phyloP scores from a whole-genome alignment of 2,888 invertebrate genomes.

The Cheilosia urbana region DNA sequence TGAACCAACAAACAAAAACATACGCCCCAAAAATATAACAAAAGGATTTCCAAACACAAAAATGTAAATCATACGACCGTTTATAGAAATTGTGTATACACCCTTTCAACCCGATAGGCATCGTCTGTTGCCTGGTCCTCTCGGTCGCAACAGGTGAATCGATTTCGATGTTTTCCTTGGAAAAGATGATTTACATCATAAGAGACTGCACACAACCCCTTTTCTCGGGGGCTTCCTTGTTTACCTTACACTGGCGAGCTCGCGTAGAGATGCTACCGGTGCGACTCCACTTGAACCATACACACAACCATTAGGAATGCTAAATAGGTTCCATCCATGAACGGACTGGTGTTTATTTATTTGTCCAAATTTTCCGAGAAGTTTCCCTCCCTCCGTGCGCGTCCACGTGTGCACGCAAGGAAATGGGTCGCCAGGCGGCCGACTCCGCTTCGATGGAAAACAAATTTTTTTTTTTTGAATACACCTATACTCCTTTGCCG shows the following conservation, averaged over 20 bases:
- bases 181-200: constrained; percentile 69
- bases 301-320: constrained; percentile 65
- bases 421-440: constrained; percentile 56
- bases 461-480: constrained; percentile 20
- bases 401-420: constrained; percentile 43
- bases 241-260: constrained; percentile 26
- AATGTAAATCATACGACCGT: constrained; percentile 44
- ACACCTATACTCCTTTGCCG: not conserved
- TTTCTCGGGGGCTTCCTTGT: constrained; percentile 60
- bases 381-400: constrained; percentile 15
- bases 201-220: constrained; percentile 43
- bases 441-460: constrained; percentile 55
- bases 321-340: constrained; percentile 64
- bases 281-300: constrained; percentile 11
- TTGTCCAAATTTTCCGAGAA: constrained; percentile 67
- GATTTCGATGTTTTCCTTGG: constrained; percentile 32
- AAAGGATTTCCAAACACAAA: constrained; percentile 55
- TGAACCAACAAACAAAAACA: constrained; percentile 50
- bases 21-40: constrained; percentile 27
- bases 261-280: not conserved
- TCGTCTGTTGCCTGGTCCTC: constrained; percentile 33
- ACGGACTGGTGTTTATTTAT: constrained; percentile 54
- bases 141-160: constrained; percentile 66
- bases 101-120: constrained; percentile 30
- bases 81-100: constrained; percentile 2